Base-by-base conservation (phyloP, 2,113 vertebrate species). In the Verasper variegatus region DNA sequence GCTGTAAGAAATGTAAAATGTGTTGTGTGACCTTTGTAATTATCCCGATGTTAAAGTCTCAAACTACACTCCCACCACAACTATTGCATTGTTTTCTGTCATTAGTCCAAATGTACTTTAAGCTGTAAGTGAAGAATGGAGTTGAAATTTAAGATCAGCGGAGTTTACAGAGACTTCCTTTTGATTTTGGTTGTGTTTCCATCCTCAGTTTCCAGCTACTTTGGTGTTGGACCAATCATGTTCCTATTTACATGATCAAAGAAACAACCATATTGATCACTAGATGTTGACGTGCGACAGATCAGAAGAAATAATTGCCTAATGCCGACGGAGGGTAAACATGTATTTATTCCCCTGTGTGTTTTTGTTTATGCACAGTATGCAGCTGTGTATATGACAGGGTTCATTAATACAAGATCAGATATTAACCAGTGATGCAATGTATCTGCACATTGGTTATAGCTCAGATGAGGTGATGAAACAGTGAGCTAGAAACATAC, bases 211-310 rank as follows among this genome's bases (percentile, higher is more conserved):
- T 62, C 2, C 5, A 63, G 14, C 2, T 18, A 51, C n/a, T n/a
- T 8, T 35, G 37, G 26, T 15, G 14, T 13, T 40, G 13, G 11
- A 9, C 27, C 3, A 59, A 65, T 20, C 57, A 15, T 59, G 24
- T 35, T 61, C 12, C 24, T 12, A 66, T 75, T 49, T 26, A 56
- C 7, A 51, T 9, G 12, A 74, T 9, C 18, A 37, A 69, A 84
- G n/a, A 71, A 57, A 76, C 24, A 76, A 71, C 75, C 56, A n/a
- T n/a, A 57, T 15, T 31, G 61, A 79, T 66, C 58, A 35, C 26
- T 45, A 27, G 20, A 64, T 51, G 78, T 40, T 20, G 49, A 68
- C 59, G 66, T 27, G 35, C 37, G 24, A 69, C 47, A 37, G 14
- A 24, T 73, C 8, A 1, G 0, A 7, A 66, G 15, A 61, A 47